Conservation (phyloP, 2,113 vertebrate genomes). For the Ptyas mucosa region DNA sequence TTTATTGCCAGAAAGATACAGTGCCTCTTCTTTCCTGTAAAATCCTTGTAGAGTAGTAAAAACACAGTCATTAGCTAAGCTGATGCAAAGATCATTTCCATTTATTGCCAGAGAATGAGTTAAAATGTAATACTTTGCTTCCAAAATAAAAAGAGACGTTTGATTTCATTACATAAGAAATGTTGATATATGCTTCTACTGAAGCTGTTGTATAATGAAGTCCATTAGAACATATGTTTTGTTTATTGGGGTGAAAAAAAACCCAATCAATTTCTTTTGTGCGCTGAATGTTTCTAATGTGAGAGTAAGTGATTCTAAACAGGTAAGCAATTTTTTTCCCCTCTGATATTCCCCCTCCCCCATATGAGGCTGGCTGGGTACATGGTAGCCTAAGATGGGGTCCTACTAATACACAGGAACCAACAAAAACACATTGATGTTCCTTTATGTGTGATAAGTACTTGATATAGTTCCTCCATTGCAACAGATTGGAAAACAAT, state of each 20-base stretch:
- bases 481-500: background rate
- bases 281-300: background rate
- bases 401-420: background rate
- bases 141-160: background rate
- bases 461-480: background rate
- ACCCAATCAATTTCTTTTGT: background rate
- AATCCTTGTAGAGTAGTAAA: background rate
- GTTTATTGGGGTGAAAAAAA: background rate
- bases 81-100: slow-evolving; percentile 24
- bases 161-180: background rate
- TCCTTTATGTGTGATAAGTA: background rate
- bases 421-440: background rate
- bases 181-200: background rate
- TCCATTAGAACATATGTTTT: slow-evolving; percentile 5
- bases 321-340: background rate
- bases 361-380: background rate
- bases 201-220: slow-evolving; percentile 14
- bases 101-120: slow-evolving; percentile 19
- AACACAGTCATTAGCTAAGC: slow-evolving; percentile 17
- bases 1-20: slow-evolving; percentile 56
- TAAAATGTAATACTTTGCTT: slow-evolving; percentile 8
- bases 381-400: background rate
- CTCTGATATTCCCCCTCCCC: background rate
- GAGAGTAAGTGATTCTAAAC: background rate
- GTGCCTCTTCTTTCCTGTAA: slow-evolving; percentile 30